Base-by-base conservation (phyloP, 1,140 invertebrate genomes). In the Elymnias hypermnestra region DNA sequence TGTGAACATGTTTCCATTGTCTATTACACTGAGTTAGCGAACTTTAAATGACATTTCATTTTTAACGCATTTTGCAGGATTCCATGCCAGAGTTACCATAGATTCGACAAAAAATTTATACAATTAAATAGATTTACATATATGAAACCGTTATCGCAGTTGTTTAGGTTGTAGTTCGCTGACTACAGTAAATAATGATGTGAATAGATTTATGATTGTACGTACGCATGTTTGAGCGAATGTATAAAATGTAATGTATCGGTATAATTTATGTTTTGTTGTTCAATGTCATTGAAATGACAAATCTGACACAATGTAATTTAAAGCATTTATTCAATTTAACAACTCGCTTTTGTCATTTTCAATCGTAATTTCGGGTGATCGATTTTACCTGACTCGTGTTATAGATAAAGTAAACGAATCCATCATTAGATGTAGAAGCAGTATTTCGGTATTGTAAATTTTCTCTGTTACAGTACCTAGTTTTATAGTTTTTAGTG, bases 371-470 rank as follows among this genome's bases (percentile, higher is more conserved):
- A 66, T 59, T 65, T 67, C n/a, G 69, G 64, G 21, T 40, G 26
- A 52, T 44, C 28, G 29, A 44, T 41, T 35, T 19, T 37, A 48
- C 38, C 45, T 48, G 29, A 38, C 12, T 70, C 68, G 57, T 76
- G 64, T 62, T 64, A 55, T 74, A 65, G 70, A 69, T 67, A 70
- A 44, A 39, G 31, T 38, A 29, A 39, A 43, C 53, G 53, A 58
- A 66, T 67, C 57, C 53, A 72, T 75, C 62, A 68, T 70, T 53
- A 57, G 65, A 72, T 63, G 65, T 81, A 75, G 68, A 72, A 72
- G 41, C 76, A 83, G 79, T 81, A 83, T 78, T 79, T 76, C 53
- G 64, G 58, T 72, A 77, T 72, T 67, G 66, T 76, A 60, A 67
- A 67, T 64, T 53, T 62, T 71, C 61, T 72, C 58, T 51, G 54